Evolutionary conservation across 2,113 vertebrate genomes (phyloP).

Genomic region (Syngnathus scovelli): DNA sequence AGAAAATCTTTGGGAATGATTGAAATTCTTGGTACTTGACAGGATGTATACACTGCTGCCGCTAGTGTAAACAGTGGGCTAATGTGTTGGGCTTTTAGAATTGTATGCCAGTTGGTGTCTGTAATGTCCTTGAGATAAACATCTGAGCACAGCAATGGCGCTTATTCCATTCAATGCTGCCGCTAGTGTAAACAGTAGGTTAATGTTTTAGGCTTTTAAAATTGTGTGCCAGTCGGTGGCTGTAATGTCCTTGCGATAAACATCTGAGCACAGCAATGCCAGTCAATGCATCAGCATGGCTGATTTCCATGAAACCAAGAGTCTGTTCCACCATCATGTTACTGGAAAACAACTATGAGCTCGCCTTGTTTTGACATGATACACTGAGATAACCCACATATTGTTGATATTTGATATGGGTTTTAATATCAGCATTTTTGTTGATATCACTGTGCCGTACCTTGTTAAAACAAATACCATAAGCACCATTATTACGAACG

Average conservation of each 20-base stretch:
- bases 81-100: background rate
- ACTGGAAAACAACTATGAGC: slow-evolving; percentile 38
- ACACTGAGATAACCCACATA: slow-evolving; percentile 33
- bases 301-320: slow-evolving; percentile 7
- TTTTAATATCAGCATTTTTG: background rate
- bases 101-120: background rate
- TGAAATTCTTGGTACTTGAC: background rate
- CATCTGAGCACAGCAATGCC: slow-evolving; percentile 15
- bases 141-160: background rate
- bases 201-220: no score
- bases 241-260: background rate
- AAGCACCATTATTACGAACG: background rate
- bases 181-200: no score
- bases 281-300: slow-evolving; percentile 18
- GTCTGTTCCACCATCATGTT: slow-evolving; percentile 27
- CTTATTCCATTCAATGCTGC: slow-evolving; percentile 19
- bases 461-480: background rate
- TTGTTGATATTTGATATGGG: background rate
- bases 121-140: background rate
- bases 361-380: slow-evolving; percentile 33
- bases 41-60: background rate
- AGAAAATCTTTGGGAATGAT: background rate
- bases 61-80: background rate
- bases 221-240: no score
- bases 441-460: background rate